These are phyloP conservation scores for Epizoanthus rinbou DNA, from an alignment of 92 coral and sea anemone species.

Conservation along the genomic window DNA sequence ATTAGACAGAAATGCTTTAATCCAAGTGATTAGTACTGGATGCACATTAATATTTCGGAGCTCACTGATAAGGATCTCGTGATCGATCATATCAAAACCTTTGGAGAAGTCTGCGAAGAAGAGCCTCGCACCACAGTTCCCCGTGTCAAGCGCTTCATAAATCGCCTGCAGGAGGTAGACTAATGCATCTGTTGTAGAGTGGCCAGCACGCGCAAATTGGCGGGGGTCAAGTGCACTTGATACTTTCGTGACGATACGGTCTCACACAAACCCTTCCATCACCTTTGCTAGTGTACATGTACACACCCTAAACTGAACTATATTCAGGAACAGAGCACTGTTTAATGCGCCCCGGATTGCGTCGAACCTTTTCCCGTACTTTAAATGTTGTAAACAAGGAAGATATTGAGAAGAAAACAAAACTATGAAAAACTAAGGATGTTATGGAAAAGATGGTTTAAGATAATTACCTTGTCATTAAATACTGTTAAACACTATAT, in stretches of 20 bases:
- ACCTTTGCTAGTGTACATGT: constrained; percentile 12
- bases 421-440: too few species aligned
- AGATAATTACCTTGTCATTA: too few species aligned
- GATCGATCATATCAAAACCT: neutral
- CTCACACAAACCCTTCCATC: constrained; percentile 11
- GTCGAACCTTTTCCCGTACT: too few species aligned
- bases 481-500: too few species aligned
- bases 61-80: neutral
- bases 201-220: neutral
- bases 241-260: neutral
- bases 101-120: neutral
- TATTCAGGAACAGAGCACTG: too few species aligned
- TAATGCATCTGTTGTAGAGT: neutral
- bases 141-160: constrained; percentile 16
- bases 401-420: too few species aligned
- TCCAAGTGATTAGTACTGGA: neutral
- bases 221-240: constrained; percentile 22
- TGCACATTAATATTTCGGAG: too few species aligned
- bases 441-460: too few species aligned
- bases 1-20: neutral
- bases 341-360: too few species aligned
- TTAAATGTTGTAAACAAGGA: too few species aligned
- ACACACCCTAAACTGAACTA: too few species aligned
- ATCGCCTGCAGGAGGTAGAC: constrained; percentile 11
- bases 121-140: constrained; percentile 13